Base-by-base conservation (phyloP, 2,888 invertebrate species). In the Caenorhabditis sp. region DNA sequence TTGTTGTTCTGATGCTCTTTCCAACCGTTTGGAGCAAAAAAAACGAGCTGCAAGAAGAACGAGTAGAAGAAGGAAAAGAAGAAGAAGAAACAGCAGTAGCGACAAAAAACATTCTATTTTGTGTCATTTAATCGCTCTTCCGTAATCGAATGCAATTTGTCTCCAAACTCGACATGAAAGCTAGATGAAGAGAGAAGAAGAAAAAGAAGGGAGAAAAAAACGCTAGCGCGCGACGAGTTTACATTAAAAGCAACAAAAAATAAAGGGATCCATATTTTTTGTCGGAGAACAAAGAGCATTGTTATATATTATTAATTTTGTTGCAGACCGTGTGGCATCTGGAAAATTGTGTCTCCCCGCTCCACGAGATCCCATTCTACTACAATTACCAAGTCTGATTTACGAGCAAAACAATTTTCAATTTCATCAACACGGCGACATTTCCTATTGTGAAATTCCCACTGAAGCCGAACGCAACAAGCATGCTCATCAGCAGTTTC, bases 371-470 rank as follows among this genome's bases (percentile, higher is more conserved):
- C 77, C 77, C 10, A 73, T 77, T 54, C 62, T 74, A 0, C 51
- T 57, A 14, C 74, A 74, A 58, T 63, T 50, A 19, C 69, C 69
- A 17, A 69, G 66, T 57, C 61, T 64, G 4, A 74, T 74, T 19
- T 69, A 69, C 59, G 78, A 76, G 60, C 76, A 79, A 58, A 71
- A 74, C 66, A 75, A 77, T 55, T 76, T 83, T 54, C 83, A 81
- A 26, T 85, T 83, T 74, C 84, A 85, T 67, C 85, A 85, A 64
- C 84, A 84, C 53, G 85, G 85, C 19, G 85, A 85, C 61, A 81
- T 85, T 51, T 81, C 83, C 31, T 85, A 84, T 70, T 85, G 82
- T 62, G 85, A 85, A 62, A 67, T 85, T 53, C 80, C 85, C 8
- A 73, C 79, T 8, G 85, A 85, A 21, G 70, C 77, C 14, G 81